Evolutionary conservation across 2,888 invertebrate genomes (phyloP).

Genomic region (Luffia ferchaultella): DNA sequence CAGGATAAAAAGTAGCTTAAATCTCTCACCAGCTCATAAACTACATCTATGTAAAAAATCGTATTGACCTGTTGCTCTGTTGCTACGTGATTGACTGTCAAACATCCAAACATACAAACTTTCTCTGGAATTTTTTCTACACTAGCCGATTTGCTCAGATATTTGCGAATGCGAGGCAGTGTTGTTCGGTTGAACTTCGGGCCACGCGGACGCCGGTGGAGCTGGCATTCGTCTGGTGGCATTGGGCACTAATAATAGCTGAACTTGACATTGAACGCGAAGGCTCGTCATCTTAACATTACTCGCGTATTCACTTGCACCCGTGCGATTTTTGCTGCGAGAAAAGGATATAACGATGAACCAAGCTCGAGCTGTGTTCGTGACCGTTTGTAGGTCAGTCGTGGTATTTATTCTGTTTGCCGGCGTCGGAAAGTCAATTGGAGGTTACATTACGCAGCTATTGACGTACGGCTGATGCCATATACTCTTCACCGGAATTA

Average conservation of each 20-base stretch:
- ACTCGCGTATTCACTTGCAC: slow-evolving; percentile 45
- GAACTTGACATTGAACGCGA: slow-evolving; percentile 65
- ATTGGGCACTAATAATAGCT: slow-evolving; percentile 65
- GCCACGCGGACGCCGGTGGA: slow-evolving; percentile 17
- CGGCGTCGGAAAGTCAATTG: slow-evolving; percentile 60
- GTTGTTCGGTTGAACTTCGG: not conserved
- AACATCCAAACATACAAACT: too few species aligned
- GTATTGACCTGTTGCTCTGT: too few species aligned
- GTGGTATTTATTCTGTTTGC: slow-evolving; percentile 60
- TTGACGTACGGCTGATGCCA: slow-evolving; percentile 34
- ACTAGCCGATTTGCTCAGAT: too few species aligned
- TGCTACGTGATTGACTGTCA: too few species aligned
- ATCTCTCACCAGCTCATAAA: too few species aligned
- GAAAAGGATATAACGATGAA: slow-evolving; percentile 40
- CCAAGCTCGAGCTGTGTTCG: slow-evolving; percentile 29
- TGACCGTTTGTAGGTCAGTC: slow-evolving; percentile 63
- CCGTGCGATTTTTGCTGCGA: slow-evolving; percentile 11
- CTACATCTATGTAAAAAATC: too few species aligned
- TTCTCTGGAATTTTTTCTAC: too few species aligned
- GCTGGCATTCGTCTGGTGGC: slow-evolving; percentile 58
- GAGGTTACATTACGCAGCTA: slow-evolving; percentile 56
- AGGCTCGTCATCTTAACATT: slow-evolving; percentile 60
- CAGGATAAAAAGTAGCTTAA: too few species aligned
- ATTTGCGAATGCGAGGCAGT: too few species aligned
- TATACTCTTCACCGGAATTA: not conserved